Base-by-base conservation (phyloP, 2,888 invertebrate species). In the Scaptomyza tumidula region DNA sequence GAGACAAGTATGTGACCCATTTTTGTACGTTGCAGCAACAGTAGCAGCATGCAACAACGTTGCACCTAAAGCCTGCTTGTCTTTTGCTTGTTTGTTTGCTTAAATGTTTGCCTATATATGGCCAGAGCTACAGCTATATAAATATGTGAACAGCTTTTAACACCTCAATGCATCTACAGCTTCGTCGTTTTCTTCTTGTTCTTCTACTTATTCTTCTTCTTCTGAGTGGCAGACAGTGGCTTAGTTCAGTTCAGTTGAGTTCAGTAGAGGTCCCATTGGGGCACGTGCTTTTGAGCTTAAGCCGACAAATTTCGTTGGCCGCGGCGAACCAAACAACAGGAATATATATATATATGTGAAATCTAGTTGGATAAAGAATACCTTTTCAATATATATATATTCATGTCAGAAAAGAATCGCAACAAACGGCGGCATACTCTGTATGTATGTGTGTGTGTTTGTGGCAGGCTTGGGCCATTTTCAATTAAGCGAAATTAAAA, bases 401-500 rank as follows among this genome's bases (percentile, higher is more conserved):
- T 45, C 29, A 62, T 35, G 14, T 31, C 13, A 44, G 37, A 35
- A 37, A 29, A 44, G 35, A 48, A 27, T 56, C 10, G 7, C 35
- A 31, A 45, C 39, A 9, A n/a, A n/a, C 7, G 9, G n/a, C 33
- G 6, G 6, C 19, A 19, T 4, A 7, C 46, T 16, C 41, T 68
- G 27, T 58, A 37, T 53, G 37, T 60, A 24, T 53, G 9, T 53
- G 7, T 53, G 10, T 33, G 9, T 33, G 33, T 33, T 10, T 33
- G 33, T 33, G 10, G 13, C 43, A 41, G 24, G 52, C 65, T 41
- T 16, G 44, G 56, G 52, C 76, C 78, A 80, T 88, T 87, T 88
- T 88, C 87, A 88, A 87, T 88, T 87, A 88, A 87, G 87, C 87
- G 74, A 78, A 78, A 87, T 87, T 87, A 88, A 88, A 87, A 87